Base-by-base conservation (phyloP, 2,888 invertebrate species). In the Oxyteleia sp. region DNA sequence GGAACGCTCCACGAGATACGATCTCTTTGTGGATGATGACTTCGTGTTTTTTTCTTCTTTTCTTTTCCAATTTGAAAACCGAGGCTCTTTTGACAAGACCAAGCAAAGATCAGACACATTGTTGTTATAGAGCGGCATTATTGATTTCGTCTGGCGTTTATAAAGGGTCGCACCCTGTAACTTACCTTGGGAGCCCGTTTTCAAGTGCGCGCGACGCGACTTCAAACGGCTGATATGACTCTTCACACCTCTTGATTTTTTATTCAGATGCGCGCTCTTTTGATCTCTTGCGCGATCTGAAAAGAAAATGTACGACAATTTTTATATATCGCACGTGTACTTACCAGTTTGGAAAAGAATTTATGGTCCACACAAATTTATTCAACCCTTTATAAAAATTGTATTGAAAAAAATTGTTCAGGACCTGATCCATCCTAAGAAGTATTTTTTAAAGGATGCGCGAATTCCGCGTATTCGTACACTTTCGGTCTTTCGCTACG, bases 61-160 rank as follows among this genome's bases (percentile, higher is more conserved):
- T 3, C n/a, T 8, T 59, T n/a, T 57, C 23, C n/a, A 55, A 11
- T 23, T 20, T 64, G 41, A 29, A 55, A 59, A 68, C 43, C 43
- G 23, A 13, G 13, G 13, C 16, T 43, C 55, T 66, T 66, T 47
- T 64, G 10, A 41, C 15, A 75, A 59, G 16, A 71, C 13, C 2
- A 41, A n/a, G 15, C 57, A 57, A 74, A 83, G 74, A 74, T 72
- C 53, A 71, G 68, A 66, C 61, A 53, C 57, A 72, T 74, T 69
- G 78, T 83, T 79, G 49, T 79, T 75, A 38, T 84, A 72, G 43
- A 51, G 59, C 72, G 68, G 80, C 84, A 79, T 87, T 91, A 91
- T 91, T 86, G 91, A 91, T 90, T 88, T 87, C 86, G 88, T 90
- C 88, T 87, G 87, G 85, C 80, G 63, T 41, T 8, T 63, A 71